Conservation (phyloP, 2,797 vertebrate species). For the Trichosurus vulpecula region DNA sequence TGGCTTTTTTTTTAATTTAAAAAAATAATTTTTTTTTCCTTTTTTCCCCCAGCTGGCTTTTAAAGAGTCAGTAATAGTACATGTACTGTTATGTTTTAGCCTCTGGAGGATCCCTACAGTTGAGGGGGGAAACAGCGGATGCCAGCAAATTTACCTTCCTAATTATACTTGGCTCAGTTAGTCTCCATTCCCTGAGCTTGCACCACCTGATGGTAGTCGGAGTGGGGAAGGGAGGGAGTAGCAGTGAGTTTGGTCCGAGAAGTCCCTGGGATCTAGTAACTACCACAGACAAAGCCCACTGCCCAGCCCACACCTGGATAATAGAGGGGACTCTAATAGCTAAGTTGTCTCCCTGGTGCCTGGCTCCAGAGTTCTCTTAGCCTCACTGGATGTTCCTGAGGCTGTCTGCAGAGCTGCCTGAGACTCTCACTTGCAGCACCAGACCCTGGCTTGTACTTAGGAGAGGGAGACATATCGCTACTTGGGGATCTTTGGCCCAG, state of each 20-base stretch:
- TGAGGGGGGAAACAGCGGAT: slow-evolving; percentile 20
- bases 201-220: neutral
- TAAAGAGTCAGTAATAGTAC: neutral
- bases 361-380: neutral
- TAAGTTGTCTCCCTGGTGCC: neutral
- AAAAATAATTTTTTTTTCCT: neutral
- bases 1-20: neutral
- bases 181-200: neutral
- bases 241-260: neutral
- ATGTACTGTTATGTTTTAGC: neutral
- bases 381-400: neutral
- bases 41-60: slow-evolving; percentile 11
- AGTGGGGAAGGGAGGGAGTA: neutral
- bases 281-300: neutral
- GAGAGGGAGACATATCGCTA: neutral
- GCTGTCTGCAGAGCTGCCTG: neutral
- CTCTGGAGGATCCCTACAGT: neutral
- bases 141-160: slow-evolving; percentile 13
- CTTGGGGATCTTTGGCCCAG: neutral
- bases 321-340: neutral
- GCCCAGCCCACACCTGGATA: neutral
- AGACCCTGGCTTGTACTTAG: neutral
- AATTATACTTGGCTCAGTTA: slow-evolving; percentile 34
- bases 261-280: slow-evolving; percentile 1
- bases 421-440: neutral